These are phyloP conservation scores for Bugulina stolonifera DNA, from an alignment of 2,888 invertebrate species.

Conservation along the genomic window DNA sequence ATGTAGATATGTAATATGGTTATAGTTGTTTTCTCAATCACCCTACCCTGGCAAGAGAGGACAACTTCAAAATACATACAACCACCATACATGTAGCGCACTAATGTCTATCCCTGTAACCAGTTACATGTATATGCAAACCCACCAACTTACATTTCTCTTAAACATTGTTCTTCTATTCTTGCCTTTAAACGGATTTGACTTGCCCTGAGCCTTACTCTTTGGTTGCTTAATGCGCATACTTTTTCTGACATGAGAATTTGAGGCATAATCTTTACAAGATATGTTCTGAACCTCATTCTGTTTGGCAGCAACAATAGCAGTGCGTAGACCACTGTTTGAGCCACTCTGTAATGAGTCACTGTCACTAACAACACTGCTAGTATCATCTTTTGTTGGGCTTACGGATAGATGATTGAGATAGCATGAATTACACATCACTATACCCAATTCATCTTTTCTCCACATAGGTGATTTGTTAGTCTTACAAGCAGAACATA, in stretches of 20 bases:
- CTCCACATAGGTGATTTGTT: slow-evolving; percentile 24
- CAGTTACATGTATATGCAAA: no score
- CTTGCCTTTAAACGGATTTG: slow-evolving; percentile 60
- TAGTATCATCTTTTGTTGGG: slow-evolving; percentile 1
- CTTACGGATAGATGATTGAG: slow-evolving; percentile 10
- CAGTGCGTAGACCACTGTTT: slow-evolving; percentile 11
- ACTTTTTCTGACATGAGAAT: slow-evolving; percentile 25
- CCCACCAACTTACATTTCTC: slow-evolving; percentile 57
- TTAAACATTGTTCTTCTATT: slow-evolving; percentile 69
- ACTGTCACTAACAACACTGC: slow-evolving; percentile 18
- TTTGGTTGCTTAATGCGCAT: slow-evolving; percentile 9
- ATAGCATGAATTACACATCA: slow-evolving; percentile 25
- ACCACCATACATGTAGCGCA: no score
- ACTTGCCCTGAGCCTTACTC: slow-evolving; percentile 32
- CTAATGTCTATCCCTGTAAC: no score
- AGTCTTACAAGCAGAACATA: slow-evolving; percentile 20
- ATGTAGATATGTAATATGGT: no score
- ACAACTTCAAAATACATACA: no score
- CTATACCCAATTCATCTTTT: slow-evolving; percentile 20
- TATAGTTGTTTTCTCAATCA: no score
- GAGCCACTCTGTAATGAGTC: slow-evolving; percentile 11
- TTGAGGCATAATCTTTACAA: neutral
- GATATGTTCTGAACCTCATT: neutral
- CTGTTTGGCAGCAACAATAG: slow-evolving; percentile 20
- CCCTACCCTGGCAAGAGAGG: no score